Evolutionary conservation across 37 sponge, comb jelly and placozoan species (phyloP).

Genomic region (Chondrosia reniformis): DNA sequence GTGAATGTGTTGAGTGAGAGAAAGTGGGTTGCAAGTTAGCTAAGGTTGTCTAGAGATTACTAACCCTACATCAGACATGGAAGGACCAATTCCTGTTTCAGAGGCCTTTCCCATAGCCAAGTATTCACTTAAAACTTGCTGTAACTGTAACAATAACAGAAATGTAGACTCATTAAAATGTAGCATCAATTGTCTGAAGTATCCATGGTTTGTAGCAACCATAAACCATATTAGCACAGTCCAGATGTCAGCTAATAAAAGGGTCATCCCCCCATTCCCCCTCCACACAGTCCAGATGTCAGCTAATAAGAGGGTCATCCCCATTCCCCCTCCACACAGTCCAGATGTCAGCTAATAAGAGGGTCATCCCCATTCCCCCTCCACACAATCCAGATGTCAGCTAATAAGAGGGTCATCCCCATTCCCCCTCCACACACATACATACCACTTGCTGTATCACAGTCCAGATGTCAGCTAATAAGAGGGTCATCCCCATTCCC

Average conservation of each 20-base stretch:
- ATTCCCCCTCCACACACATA: not conserved
- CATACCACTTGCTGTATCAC: slow-evolving; percentile 71
- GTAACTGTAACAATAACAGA: slow-evolving; percentile 4
- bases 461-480: not conserved
- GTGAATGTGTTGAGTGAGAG: not conserved
- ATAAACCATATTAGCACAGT: slow-evolving; percentile 39
- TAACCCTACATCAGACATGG: not conserved
- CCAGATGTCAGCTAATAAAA: slow-evolving; percentile 14
- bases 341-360: not conserved
- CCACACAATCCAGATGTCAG: not conserved
- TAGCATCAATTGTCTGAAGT: no score
- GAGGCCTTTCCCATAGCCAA: slow-evolving; percentile 5
- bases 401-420: not conserved
- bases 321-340: slow-evolving; percentile 39
- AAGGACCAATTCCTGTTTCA: not conserved
- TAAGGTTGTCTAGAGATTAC: no score
- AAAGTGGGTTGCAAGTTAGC: not conserved
- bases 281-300: not conserved
- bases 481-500: not conserved
- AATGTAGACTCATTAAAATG: no score
- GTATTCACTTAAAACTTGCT: slow-evolving; percentile 19
- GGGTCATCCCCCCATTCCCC: slow-evolving; percentile 63
- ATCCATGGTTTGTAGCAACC: no score
- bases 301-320: slow-evolving; percentile 35
- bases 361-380: not conserved